Evolutionary conservation across 2,888 invertebrate genomes (phyloP), one percentile per base, ranked within the genome.

Genomic region (Aphodius granarius): DNA sequence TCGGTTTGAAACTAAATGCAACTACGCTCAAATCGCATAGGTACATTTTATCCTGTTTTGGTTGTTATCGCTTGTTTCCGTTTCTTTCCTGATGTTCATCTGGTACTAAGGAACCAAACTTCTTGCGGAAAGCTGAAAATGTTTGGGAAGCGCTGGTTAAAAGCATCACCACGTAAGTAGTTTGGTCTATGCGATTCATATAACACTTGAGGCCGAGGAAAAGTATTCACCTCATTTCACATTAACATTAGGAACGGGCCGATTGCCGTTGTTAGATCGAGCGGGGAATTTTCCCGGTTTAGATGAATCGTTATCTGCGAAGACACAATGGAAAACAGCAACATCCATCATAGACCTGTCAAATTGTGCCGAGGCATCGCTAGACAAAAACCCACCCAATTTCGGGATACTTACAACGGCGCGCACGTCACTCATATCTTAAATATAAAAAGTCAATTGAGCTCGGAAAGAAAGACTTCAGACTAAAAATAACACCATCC

Each of bases 311-410:
- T 66, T 75, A 72, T 72, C 75, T 75, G 63, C 22, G 66, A 72
- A 66, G 75, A 72, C 68, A 62, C 71, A 65, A 75, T 72, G 66
- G 66, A 75, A 75, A 75, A 75, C 72, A 75, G 75, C 62, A 23
- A 71, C 75, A 75, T 75, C 75, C 75, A 75, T 75, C 75, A 75
- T 75, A 66, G 21, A 64, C 63, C 70, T 74, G 74, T 74, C 74
- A 74, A 74, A 74, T 70, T 70, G 70, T 68, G 74, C 74, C 72
- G 18, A 19, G 19, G 66, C 66, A 21, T 66, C 66, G 63, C 23
- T 43, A n/a, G 43, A 73, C n/a, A 73, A 66, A 73, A 43, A 66
- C 17, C 19, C 62, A 73, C 23, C 20, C 68, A 22, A 20, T 19
- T 18, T 22, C 68, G 43, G 43, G 13, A 43, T 43, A 43, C 43